These are phyloP conservation scores for Pterocles burchelli DNA, from an alignment of 2,113 vertebrate genomes.

Conservation along the genomic window DNA sequence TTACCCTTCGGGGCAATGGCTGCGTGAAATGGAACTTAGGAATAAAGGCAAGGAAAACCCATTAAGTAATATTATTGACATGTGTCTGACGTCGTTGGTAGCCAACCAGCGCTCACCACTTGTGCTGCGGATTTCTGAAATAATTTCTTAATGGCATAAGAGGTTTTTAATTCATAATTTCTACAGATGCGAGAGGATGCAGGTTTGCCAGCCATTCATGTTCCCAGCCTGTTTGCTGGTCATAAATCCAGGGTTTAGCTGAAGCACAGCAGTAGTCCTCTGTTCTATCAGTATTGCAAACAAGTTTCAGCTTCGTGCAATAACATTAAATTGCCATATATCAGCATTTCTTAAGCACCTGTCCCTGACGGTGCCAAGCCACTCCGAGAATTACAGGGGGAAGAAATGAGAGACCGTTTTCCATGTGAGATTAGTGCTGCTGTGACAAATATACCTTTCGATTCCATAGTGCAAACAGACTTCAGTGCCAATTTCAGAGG, in stretches of 20 bases:
- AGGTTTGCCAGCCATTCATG: conserved; percentile 25
- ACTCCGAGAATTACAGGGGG: conserved; percentile 23
- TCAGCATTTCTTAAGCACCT: conserved; percentile 56
- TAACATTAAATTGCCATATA: conserved; percentile 28
- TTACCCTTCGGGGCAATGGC: conserved; percentile 27
- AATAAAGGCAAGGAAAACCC: conserved; percentile 66
- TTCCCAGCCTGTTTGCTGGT: neutral
- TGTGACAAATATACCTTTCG: conserved; percentile 6
- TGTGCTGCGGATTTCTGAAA: conserved; percentile 37
- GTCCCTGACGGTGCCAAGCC: conserved; percentile 12
- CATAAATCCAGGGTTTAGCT: neutral
- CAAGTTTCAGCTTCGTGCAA: neutral
- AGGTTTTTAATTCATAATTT: neutral
- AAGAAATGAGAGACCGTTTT: conserved; percentile 59
- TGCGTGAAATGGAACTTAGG: conserved; percentile 54
- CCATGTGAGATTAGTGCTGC: neutral
- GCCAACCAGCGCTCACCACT: conserved; percentile 34
- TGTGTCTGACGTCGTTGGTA: conserved; percentile 9
- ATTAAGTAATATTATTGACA: conserved; percentile 63
- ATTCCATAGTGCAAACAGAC: conserved; percentile 39
- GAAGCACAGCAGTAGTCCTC: neutral
- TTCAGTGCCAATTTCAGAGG: conserved; percentile 21
- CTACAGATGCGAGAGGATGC: conserved; percentile 6
- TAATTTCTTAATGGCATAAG: conserved; percentile 32
- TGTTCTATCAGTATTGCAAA: neutral